Base-by-base conservation (phyloP, 2,888 invertebrate genomes). In the Heliconius hortense region DNA sequence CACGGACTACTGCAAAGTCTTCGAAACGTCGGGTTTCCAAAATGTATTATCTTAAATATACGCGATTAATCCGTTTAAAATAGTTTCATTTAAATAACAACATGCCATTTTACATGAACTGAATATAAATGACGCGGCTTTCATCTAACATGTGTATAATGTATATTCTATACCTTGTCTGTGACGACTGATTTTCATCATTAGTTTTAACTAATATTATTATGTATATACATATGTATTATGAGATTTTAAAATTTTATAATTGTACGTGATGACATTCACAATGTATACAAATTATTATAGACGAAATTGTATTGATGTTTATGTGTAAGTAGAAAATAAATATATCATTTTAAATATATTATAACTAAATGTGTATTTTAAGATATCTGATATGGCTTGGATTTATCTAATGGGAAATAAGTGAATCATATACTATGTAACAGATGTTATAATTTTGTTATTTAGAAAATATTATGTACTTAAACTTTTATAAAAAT, bases 101-200 rank as follows among this genome's bases (percentile, higher is more conserved):
- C 4, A 28, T 68, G 21, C 13, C 31, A 31, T 69, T 69, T 69
- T n/a, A 69, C 24, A 69, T 35, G 31, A 69, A 35, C 4, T 64
- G n/a, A 21, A 64, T 39, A 66, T 24, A 43, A 39, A 66, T 24
- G 56, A 71, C 59, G 60, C 60, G 71, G 39, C 71, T 71, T 71
- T 62, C 39, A 62, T 71, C 62, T 43, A 67, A 62, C 68, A 75
- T 64, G 43, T 77, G 69, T 76, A 74, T 75, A 69, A 59, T 24
- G 24, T 78, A 76, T 74, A 76, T 76, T 76, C 73, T 79, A 76
- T 75, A 81, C 76, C 80, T 81, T 78, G 88, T 90, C 90, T 90
- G 87, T 86, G 85, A 89, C 87, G 92, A 93, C 93, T 93, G 93
- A 93, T 92, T 92, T 92, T 93, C 89, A 89, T 89, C 82, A 85